Evolutionary conservation across 2,797 vertebrate genomes (phyloP).

Genomic region (Manis javanica): DNA sequence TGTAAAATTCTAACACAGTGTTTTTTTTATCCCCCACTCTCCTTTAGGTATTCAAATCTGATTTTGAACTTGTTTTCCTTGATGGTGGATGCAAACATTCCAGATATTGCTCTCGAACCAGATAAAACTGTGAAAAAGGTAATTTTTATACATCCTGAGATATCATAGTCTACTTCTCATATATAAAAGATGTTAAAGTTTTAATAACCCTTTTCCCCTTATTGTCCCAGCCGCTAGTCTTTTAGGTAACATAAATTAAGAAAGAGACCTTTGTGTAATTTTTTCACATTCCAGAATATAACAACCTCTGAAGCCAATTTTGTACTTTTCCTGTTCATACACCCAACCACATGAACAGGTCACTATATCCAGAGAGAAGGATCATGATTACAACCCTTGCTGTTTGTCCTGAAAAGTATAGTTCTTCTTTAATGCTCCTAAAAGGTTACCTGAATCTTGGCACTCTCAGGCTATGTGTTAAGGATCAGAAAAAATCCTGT

Average conservation of each 20-base stretch:
- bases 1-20: background rate
- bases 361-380: background rate
- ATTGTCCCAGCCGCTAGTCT: background rate
- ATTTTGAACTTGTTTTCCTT: constrained; percentile 99
- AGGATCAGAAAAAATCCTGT: background rate
- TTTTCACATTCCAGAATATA: background rate
- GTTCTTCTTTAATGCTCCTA: background rate
- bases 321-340: background rate
- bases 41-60: constrained; percentile 96
- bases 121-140: constrained; percentile 99
- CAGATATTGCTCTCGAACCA: constrained; percentile 98
- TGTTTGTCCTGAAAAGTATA: background rate
- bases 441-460: background rate
- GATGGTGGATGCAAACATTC: constrained; percentile 99
- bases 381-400: background rate
- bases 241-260: background rate
- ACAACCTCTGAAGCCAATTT: background rate
- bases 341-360: background rate
- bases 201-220: background rate
- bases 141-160: background rate
- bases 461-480: background rate
- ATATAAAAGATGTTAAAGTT: background rate
- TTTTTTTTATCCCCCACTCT: constrained; percentile 57
- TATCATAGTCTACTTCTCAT: background rate
- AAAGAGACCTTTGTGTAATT: background rate